These are phyloP conservation scores for Hermodice carunculata DNA, from an alignment of 2,888 invertebrate species.

Conservation along the genomic window DNA sequence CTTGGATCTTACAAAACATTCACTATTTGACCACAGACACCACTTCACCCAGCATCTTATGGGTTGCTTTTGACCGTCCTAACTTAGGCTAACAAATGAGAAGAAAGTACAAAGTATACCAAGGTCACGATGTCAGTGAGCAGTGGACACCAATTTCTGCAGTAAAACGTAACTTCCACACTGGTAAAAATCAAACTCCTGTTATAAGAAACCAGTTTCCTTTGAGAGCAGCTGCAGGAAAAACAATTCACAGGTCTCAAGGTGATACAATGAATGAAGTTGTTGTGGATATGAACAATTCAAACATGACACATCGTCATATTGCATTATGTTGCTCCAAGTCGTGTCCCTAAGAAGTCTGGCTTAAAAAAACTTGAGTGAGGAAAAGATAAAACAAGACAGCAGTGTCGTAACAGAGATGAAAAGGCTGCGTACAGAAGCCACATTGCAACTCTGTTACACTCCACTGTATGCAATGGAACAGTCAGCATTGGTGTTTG, in stretches of 20 bases:
- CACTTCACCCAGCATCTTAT: background rate
- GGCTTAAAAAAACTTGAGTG: background rate
- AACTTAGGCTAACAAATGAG: background rate
- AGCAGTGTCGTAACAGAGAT: background rate
- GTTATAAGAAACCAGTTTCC: background rate
- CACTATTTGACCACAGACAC: background rate
- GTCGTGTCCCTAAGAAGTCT: background rate
- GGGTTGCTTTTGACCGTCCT: background rate
- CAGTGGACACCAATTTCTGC: background rate
- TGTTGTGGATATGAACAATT: background rate
- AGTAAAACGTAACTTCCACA: background rate
- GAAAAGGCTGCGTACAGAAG: background rate
- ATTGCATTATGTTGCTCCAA: constrained; percentile 4
- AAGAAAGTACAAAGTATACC: background rate
- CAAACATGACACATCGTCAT: background rate
- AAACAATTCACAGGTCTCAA: constrained; percentile 5
- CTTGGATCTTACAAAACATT: background rate
- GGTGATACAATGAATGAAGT: constrained; percentile 3
- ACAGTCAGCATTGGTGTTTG: too few relatives aligned
- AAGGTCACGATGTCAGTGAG: background rate
- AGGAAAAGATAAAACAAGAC: background rate
- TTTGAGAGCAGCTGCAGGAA: background rate
- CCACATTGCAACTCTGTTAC: too few relatives aligned
- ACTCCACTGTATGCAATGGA: too few relatives aligned
- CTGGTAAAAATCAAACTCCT: background rate